phyloP scores from a whole-genome alignment of 2,888 invertebrate genomes.

The Drosophila prostipennis region DNA sequence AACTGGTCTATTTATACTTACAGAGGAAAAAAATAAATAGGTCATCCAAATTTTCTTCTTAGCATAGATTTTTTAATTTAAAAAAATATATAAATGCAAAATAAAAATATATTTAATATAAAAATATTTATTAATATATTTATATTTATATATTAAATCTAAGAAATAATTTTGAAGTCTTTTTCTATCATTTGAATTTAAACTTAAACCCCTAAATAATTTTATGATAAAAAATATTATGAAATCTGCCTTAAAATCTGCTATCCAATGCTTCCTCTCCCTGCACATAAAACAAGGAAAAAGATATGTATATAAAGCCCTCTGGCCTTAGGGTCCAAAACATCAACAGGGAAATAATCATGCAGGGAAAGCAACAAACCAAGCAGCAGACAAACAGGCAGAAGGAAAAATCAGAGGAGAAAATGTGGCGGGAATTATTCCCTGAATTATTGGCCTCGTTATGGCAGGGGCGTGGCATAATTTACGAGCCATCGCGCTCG shows the following conservation, averaged over 20 bases:
- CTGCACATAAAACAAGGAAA: conserved; percentile 26
- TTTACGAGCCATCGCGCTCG: conserved; percentile 48
- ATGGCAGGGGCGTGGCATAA: conserved; percentile 74
- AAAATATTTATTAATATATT: no score
- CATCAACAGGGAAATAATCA: conserved; percentile 44
- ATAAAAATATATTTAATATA: no score
- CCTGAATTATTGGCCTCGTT: conserved; percentile 71
- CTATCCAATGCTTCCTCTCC: background rate
- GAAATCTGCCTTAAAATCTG: background rate
- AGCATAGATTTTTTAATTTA: no score
- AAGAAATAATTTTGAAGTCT: no score
- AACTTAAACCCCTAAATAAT: no score
- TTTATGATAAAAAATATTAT: background rate
- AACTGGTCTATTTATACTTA: conserved; percentile 58
- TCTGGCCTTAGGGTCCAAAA: conserved; percentile 43
- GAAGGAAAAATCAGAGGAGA: conserved; percentile 54
- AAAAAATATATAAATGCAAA: no score
- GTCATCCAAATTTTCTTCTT: no score
- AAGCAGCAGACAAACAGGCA: conserved; percentile 4
- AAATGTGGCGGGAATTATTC: conserved; percentile 75
- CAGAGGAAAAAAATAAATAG: no score
- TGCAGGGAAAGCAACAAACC: conserved; percentile 33
- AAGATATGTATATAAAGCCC: conserved; percentile 25
- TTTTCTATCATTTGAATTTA: no score
- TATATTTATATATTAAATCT: no score